Evolutionary conservation across 2,888 invertebrate species (phyloP).

Genomic region (Leptura quadrifasciata): DNA sequence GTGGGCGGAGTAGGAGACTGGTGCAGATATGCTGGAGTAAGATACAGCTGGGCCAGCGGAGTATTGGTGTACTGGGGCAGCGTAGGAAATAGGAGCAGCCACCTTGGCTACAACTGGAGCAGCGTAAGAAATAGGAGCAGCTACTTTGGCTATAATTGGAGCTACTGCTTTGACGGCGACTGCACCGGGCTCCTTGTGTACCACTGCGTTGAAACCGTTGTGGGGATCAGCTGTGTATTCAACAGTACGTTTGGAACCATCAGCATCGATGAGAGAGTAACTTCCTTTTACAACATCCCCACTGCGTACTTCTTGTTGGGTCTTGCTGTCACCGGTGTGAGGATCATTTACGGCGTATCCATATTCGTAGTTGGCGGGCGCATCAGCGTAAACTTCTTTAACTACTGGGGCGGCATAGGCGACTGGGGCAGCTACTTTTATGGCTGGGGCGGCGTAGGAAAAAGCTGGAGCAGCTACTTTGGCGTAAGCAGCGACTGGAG

Average conservation of each 20-base stretch:
- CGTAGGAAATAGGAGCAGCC: slow-evolving; percentile 41
- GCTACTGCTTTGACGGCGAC: slow-evolving; percentile 69
- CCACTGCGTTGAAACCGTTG: slow-evolving; percentile 76
- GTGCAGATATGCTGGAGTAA: slow-evolving; percentile 13
- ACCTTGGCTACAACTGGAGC: slow-evolving; percentile 38
- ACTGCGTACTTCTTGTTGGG: slow-evolving; percentile 75
- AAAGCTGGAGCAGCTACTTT: slow-evolving; percentile 52
- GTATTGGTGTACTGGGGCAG: slow-evolving; percentile 35
- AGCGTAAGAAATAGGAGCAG: slow-evolving; percentile 50
- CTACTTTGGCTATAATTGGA: slow-evolving; percentile 71
- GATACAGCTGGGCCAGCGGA: slow-evolving; percentile 29
- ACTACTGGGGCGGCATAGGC: slow-evolving; percentile 38
- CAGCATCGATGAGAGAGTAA: slow-evolving; percentile 75
- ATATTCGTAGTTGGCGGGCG: slow-evolving; percentile 65
- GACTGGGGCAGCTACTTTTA: not conserved
- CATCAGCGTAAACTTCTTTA: slow-evolving; percentile 59
- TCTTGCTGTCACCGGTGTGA: slow-evolving; percentile 75
- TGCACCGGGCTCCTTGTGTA: slow-evolving; percentile 73
- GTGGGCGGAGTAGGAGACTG: not conserved
- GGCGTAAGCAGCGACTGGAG: slow-evolving; percentile 18
- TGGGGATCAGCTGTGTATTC: slow-evolving; percentile 76
- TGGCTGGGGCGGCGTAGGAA: slow-evolving; percentile 46
- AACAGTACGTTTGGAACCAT: slow-evolving; percentile 75
- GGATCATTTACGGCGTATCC: slow-evolving; percentile 64
- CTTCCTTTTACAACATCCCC: slow-evolving; percentile 75